Evolutionary conservation across 2,113 vertebrate genomes (phyloP).

Genomic region (Scomber colias): DNA sequence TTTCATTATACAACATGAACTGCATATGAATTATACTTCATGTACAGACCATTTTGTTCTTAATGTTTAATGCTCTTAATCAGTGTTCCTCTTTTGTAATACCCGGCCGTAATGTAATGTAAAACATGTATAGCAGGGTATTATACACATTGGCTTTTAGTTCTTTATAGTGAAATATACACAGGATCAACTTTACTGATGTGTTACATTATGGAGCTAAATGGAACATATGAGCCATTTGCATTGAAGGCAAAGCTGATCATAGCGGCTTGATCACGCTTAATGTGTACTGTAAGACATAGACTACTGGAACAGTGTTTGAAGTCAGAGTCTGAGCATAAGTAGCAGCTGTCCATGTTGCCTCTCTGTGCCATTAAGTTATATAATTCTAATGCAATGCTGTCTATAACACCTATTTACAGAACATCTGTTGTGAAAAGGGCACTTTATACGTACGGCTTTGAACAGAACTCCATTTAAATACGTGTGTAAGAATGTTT

Average conservation of each 20-base stretch:
- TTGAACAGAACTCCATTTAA: background rate
- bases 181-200: background rate
- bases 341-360: conserved; percentile 23
- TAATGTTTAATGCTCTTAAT: conserved; percentile 14
- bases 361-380: conserved; percentile 12
- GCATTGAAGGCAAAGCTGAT: conserved; percentile 12
- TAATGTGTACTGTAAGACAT: background rate
- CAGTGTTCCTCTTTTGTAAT: background rate
- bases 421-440: conserved; percentile 3
- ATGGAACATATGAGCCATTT: conserved; percentile 1
- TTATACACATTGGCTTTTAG: background rate
- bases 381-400: background rate
- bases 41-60: background rate
- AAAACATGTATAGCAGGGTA: background rate
- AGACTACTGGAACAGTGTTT: conserved; percentile 8
- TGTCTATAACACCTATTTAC: conserved; percentile 2
- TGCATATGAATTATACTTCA: no score
- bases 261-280: background rate
- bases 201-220: conserved; percentile 13
- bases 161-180: background rate
- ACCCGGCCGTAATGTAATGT: background rate
- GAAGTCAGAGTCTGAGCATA: background rate
- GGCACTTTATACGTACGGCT: background rate
- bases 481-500: background rate
- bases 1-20: no score